These are phyloP conservation scores for Dicrurus megarhynchus DNA, from an alignment of 2,113 vertebrate species.

Conservation along the genomic window DNA sequence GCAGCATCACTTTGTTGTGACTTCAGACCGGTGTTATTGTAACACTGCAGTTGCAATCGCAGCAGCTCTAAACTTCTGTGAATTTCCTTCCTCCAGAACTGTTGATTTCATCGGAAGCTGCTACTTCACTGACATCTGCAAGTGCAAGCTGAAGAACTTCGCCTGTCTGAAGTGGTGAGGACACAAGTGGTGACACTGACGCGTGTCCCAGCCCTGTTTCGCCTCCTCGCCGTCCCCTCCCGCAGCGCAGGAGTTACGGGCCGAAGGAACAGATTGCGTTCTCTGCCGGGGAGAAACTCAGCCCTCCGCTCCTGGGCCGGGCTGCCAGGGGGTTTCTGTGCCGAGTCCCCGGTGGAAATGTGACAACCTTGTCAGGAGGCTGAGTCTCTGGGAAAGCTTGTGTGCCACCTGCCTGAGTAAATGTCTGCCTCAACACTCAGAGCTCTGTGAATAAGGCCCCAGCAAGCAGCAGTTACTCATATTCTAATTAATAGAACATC, in stretches of 20 bases:
- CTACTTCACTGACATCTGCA: slow-evolving; percentile 92
- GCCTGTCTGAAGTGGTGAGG: slow-evolving; percentile 94
- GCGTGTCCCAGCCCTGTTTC: accelerated
- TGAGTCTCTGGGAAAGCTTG: not conserved
- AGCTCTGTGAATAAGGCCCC: not conserved
- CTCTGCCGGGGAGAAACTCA: not conserved
- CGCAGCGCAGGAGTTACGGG: not conserved
- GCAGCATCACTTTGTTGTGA: not conserved
- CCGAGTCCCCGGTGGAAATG: not conserved
- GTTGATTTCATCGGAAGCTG: slow-evolving; percentile 95
- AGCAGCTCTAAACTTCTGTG: not conserved
- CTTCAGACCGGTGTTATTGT: accelerated
- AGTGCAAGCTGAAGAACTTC: slow-evolving; percentile 93
- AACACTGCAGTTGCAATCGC: accelerated
- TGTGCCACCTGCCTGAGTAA: slow-evolving; percentile 2
- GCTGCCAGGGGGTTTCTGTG: not conserved
- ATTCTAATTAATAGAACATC: slow-evolving; percentile 49
- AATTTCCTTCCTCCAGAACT: slow-evolving; percentile 70
- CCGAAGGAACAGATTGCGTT: not conserved
- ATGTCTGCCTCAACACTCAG: not conserved
- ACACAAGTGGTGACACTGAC: accelerated
- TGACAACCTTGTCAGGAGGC: not conserved
- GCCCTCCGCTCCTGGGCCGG: not conserved
- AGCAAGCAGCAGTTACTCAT: slow-evolving; percentile 44
- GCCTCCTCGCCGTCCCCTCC: not conserved